Evolutionary conservation across 2,888 invertebrate species (phyloP).

Genomic region (Lutraria lutraria): DNA sequence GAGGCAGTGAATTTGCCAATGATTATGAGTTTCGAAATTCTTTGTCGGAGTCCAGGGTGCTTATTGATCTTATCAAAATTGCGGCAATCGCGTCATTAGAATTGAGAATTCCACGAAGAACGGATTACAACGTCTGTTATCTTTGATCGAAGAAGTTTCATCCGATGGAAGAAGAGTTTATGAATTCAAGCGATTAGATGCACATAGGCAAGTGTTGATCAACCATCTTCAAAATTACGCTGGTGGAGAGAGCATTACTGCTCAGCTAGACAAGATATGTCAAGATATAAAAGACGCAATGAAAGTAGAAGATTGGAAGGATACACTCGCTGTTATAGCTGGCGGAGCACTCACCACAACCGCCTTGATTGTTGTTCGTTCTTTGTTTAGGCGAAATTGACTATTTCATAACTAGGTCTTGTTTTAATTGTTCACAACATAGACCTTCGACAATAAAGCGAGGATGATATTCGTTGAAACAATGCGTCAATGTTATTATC

Average conservation of each 20-base stretch:
- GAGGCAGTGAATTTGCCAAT: neutral
- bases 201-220: conserved; percentile 1
- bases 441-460: too few species aligned
- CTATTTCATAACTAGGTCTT: too few species aligned
- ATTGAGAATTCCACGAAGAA: conserved; percentile 6
- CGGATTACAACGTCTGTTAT: neutral
- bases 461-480: too few species aligned
- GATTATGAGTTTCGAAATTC: conserved; percentile 8
- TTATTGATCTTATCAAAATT: conserved; percentile 4
- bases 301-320: too few species aligned
- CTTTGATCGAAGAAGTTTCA: neutral
- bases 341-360: too few species aligned
- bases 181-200: neutral
- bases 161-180: neutral
- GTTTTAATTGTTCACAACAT: too few species aligned
- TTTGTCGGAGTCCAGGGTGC: neutral
- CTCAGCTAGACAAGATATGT: neutral
- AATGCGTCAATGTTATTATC: too few species aligned
- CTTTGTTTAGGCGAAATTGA: too few species aligned
- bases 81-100: conserved; percentile 15
- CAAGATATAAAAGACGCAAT: too few species aligned
- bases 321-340: too few species aligned
- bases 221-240: neutral
- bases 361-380: too few species aligned
- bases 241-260: neutral